Evolutionary conservation across 2,888 invertebrate species (phyloP), one percentile per base, ranked within the genome.

Genomic region (Acrobasis consociella): DNA sequence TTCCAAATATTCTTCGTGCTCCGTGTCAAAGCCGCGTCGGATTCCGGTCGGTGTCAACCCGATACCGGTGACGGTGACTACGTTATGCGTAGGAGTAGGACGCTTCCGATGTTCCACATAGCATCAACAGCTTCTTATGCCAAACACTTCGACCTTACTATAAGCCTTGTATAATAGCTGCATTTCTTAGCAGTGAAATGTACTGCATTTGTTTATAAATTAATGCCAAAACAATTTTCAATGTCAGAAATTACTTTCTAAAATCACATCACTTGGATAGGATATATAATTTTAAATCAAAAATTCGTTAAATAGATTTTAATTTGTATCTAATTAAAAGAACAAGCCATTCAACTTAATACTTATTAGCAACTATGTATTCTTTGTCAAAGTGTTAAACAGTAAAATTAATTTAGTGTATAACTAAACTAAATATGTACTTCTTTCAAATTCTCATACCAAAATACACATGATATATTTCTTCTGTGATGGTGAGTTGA

Each of bases 11-110:
- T 60, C 65, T 67, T 70, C 69, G 50, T 60, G 56, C 50, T 60
- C 51, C 51, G 42, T 51, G 39, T 17, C 60, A 51, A 49, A 69
- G 69, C 66, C 71, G 74, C 77, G 77, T 77, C 77, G 72, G 69
- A 81, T 82, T 81, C 77, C 77, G 65, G 70, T 71, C 73, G 71
- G 70, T 72, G 74, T 72, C 77, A 80, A 73, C 71, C 17, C 38
- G 50, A 50, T 49, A 49, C 58, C 17, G 37, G 11, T 38, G 56
- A 42, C 17, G 37, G 11, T 38, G 56, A 42, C 38, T 13, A 38
- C 50, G 50, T 17, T 74, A 71, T 70, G 81, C 78, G 83, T 83
- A 80, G 80, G 81, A 73, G 83, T 83, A 80, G 80, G 81, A 73
- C 67, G 80, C 73, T 82, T 83, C 82, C 80, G 80, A 60, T 59